Percentiles rank a stretch among this genome's conserved stretches.
Evolutionary conservation across 1,140 invertebrate genomes (phyloP).

Genomic region (Cydia fagiglandana): DNA sequence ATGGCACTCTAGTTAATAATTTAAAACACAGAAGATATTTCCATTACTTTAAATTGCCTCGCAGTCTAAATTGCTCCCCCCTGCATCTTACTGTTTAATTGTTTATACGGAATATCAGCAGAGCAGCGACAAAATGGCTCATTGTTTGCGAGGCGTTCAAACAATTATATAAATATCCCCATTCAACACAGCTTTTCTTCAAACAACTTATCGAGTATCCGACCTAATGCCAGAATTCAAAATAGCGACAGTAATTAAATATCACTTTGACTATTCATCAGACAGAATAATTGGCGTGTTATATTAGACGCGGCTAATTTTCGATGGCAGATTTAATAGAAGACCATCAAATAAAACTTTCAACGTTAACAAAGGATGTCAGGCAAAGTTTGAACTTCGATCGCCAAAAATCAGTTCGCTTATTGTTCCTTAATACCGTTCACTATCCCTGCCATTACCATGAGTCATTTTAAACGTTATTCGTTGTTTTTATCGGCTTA

Average conservation of each 20-base stretch:
- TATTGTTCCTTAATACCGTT: neutral
- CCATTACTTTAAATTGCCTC: no score
- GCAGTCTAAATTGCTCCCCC: no score
- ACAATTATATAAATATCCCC: neutral
- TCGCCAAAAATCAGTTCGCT: neutral
- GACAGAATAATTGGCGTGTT: neutral
- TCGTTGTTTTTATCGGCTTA: neutral
- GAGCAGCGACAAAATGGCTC: neutral
- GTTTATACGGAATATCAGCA: neutral
- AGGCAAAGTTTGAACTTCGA: constrained; percentile 3
- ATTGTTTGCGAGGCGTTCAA: neutral
- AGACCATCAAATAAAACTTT: neutral
- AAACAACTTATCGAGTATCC: neutral
- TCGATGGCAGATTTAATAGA: neutral
- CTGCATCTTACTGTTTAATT: no score
- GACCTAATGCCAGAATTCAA: neutral
- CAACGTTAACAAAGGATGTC: neutral
- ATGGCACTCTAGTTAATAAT: no score
- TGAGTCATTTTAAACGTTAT: neutral
- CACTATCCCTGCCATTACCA: neutral
- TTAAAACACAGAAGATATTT: no score
- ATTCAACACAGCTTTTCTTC: neutral
- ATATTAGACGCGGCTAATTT: neutral
- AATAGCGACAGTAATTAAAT: neutral
- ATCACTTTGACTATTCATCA: neutral